Evolutionary conservation across 2,888 invertebrate species (phyloP), one percentile per base, ranked within the genome.

Genomic region (Leuctra nigra): DNA sequence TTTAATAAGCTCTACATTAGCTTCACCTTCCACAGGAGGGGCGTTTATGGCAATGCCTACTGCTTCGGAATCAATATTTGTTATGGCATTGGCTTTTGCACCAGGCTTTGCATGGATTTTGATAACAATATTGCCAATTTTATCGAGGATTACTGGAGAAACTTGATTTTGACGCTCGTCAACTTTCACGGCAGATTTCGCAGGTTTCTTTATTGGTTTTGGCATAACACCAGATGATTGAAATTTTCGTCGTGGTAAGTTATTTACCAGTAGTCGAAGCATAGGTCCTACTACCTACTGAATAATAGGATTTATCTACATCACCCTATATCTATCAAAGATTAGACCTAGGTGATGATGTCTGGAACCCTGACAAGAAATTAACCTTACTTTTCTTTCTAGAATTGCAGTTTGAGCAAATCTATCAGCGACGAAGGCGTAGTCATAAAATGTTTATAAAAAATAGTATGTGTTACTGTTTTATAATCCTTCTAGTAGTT

Each of bases 11-110:
- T 87, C 89, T 35, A 81, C 76, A 66, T 90, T 90, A 11, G 90
- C 89, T 72, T 87, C 86, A 2, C 90, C 87, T 66, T 90, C 89
- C 3, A 83, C 78, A 1, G 90, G 87, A n/a, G 87, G 87, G 1
- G 89, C 88, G 58, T 82, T 81, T 61, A 90, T 87, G 68, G 87
- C 84, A 13, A 89, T 76, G n/a, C 83, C 83, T 23, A 90, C 77
- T 7, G 80, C 81, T 66, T 87, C 86, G 1, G 71, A 68, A 1
- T 75, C 73, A 53, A 84, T 77, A 78, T 80, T 81, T 59, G 84
- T 84, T 56, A 88, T 77, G 46, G 76, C 73, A 68, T 83, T 87
- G 55, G 78, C 76, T 70, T 86, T 87, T 0, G 87, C 83, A 46
- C 87, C 87, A 18, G 87, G 87, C 69, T 87, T 88, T 0, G 86